Evolutionary conservation across 2,888 invertebrate species (phyloP).

Genomic region (Protophormia terraenovae): DNA sequence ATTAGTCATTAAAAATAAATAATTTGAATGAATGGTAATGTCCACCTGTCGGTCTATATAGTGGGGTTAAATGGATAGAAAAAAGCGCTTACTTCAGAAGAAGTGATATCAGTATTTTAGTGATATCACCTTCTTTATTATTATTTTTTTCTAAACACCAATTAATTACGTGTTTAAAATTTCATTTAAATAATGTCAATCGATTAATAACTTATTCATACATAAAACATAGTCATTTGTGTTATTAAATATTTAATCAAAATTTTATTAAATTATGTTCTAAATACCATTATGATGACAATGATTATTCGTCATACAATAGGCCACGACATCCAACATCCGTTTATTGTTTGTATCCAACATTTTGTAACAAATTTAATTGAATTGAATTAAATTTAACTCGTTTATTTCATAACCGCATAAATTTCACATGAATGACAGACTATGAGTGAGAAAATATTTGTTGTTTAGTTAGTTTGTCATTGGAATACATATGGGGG

Average conservation of each 20-base stretch:
- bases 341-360: conserved; percentile 35
- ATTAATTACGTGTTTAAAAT: no score
- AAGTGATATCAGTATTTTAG: no score
- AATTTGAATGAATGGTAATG: no score
- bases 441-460: not conserved
- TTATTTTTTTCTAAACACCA: not conserved
- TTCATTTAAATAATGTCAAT: not conserved
- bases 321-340: conserved; percentile 50
- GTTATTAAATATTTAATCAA: not conserved
- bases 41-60: no score
- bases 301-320: conserved; percentile 6
- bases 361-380: conserved; percentile 52
- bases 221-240: not conserved
- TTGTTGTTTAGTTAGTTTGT: not conserved
- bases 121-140: no score
- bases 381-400: conserved; percentile 65
- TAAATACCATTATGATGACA: conserved; percentile 37
- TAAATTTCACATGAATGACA: not conserved
- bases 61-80: no score
- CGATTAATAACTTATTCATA: not conserved
- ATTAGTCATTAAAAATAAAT: no score
- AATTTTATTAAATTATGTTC: conserved; percentile 42
- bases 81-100: no score
- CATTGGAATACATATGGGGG: not conserved
- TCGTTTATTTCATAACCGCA: conserved; percentile 47